Conservation (phyloP, 2,797 vertebrate genomes). For the Chloroceryle inda region DNA sequence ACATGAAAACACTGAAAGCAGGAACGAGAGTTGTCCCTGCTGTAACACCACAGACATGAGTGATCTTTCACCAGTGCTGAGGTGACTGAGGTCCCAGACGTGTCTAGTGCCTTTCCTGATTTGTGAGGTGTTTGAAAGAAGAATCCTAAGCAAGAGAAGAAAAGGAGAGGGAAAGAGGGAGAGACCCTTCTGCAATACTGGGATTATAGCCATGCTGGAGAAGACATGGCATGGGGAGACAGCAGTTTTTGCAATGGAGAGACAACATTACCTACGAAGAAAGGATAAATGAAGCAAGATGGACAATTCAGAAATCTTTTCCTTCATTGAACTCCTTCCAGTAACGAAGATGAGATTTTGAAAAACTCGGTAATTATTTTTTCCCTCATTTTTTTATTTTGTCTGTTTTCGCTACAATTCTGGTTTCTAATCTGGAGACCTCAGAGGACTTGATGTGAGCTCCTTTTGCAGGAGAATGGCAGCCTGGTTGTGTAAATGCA, state of each 20-base stretch:
- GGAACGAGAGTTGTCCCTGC: not conserved
- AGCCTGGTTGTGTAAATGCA: not conserved
- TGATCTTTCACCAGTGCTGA: not conserved
- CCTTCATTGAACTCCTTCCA: not conserved
- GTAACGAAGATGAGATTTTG: constrained; percentile 29
- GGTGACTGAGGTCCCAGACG: not conserved
- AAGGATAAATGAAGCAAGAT: not conserved
- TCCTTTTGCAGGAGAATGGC: not conserved
- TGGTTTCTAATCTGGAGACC: not conserved
- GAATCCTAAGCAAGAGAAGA: not conserved
- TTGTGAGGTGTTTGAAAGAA: not conserved
- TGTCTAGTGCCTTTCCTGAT: not conserved
- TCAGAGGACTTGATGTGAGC: not conserved
- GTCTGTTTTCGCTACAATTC: not conserved
- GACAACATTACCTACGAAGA: not conserved
- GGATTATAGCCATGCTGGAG: not conserved
- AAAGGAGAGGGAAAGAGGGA: not conserved
- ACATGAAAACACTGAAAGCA: not conserved
- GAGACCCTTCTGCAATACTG: not conserved
- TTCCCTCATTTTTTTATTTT: not conserved
- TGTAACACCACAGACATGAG: accelerated
- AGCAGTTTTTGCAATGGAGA: not conserved
- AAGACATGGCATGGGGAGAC: not conserved
- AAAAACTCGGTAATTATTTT: not conserved
- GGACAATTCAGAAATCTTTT: not conserved